Conservation (phyloP, 1,140 invertebrate species). For the Drosophila lowei region DNA sequence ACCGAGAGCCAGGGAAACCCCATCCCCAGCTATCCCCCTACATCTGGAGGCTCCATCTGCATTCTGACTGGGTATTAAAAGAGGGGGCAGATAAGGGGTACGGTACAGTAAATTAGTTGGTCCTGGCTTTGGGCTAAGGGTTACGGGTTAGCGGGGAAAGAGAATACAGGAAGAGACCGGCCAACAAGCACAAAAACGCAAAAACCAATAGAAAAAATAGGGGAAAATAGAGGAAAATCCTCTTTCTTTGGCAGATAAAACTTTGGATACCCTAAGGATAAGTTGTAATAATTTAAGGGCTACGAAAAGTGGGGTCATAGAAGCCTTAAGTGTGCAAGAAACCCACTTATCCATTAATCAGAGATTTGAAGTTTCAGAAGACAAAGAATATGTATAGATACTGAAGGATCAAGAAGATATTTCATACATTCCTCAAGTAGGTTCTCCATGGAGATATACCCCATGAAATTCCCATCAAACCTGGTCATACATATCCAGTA, state of each 20-base stretch:
- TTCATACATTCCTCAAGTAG: too few relatives aligned
- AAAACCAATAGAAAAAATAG: conserved; percentile 48
- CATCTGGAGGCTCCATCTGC: conserved; percentile 26
- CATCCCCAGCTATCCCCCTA: not conserved
- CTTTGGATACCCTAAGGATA: conserved; percentile 20
- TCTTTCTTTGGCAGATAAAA: conserved; percentile 10
- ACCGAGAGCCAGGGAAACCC: too few relatives aligned
- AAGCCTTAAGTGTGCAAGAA: too few relatives aligned
- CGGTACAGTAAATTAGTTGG: conserved; percentile 51
- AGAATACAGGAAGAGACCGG: conserved; percentile 27
- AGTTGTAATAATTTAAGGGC: not conserved
- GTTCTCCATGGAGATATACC: too few relatives aligned
- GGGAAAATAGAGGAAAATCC: conserved; percentile 6
- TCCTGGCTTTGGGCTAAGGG: conserved; percentile 8
- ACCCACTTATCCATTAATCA: too few relatives aligned
- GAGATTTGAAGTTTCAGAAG: too few relatives aligned
- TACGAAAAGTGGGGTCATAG: not conserved
- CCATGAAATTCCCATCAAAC: too few relatives aligned
- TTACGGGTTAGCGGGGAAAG: conserved; percentile 8
- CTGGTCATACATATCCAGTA: not conserved
- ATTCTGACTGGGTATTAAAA: conserved; percentile 11
- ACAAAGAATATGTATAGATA: too few relatives aligned
- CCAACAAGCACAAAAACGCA: conserved; percentile 40
- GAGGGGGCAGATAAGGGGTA: too few relatives aligned
- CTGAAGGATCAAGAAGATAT: not conserved